Evolutionary conservation across 2,888 invertebrate genomes (phyloP), one percentile per base, ranked within the genome.

Genomic region (Ormyrus thymus): DNA sequence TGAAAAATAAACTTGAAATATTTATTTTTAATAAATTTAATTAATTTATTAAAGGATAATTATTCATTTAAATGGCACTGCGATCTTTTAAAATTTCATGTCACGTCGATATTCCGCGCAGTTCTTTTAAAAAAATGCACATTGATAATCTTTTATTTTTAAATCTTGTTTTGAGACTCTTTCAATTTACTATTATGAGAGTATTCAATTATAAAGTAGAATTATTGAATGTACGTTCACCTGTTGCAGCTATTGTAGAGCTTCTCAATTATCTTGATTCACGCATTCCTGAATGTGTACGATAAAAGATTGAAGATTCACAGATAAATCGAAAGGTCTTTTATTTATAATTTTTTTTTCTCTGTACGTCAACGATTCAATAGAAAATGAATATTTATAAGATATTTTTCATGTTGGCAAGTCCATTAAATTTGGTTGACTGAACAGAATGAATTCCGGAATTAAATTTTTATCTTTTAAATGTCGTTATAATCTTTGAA

Each of bases 201-300:
- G 4, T 29, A 29, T 29, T 29, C 29, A 29, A 29, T 29, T 29
- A 29, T 29, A 29, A 29, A 58, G 7, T 15, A 68, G 46, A 68
- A 46, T 56, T 56, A 68, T 56, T n/a, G n/a, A 9, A 45, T 46
- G 48, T 15, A 69, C 7, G 48, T 69, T 48, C 15, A 69, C 46
- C 69, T 69, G 48, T 73, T 74, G 43, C 74, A 75, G 79, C 58
- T 80, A 62, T 80, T 82, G 74, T 74, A 66, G 8, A 15, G 29
- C 48, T 11, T 29, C 58, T 58, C 13, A 69, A 58, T 69, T 48
- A 58, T 69, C 69, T 58, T 48, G 58, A 45, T 58, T 69, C 48
- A 69, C 15, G 13, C 69, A 48, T 48, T 10, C 11, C 7, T 58
- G 56, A 48, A 48, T 69, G 29, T 69, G 29, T 55, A 13, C 55